These are phyloP conservation scores for Protaetia brevitarsis DNA, from an alignment of 1,140 invertebrate genomes.

Conservation along the genomic window DNA sequence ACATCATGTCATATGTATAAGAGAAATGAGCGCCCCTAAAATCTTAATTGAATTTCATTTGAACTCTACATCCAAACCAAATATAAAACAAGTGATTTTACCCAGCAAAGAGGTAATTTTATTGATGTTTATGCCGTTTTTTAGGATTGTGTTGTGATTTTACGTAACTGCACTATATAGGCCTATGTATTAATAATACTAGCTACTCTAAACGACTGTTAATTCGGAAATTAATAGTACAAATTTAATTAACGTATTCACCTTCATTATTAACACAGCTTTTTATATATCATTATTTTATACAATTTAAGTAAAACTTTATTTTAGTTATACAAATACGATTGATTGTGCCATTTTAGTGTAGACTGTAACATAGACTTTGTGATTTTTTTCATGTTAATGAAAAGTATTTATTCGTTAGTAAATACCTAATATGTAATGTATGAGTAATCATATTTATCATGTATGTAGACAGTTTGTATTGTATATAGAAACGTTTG, in stretches of 20 bases:
- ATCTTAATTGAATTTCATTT: too few relatives aligned
- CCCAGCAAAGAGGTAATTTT: too few relatives aligned
- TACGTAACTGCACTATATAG: too few relatives aligned
- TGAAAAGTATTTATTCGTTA: not conserved
- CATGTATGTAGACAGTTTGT: constrained; percentile 5
- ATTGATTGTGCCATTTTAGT: constrained; percentile 9
- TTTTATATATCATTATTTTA: constrained; percentile 8
- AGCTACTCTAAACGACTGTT: not conserved
- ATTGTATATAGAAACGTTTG: constrained; percentile 16
- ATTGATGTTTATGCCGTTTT: too few relatives aligned
- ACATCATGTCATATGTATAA: too few relatives aligned
- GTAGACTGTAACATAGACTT: not conserved
- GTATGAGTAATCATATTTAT: constrained; percentile 14
- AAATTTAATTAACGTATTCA: constrained; percentile 1
- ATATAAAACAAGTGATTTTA: too few relatives aligned
- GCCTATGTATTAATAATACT: too few relatives aligned
- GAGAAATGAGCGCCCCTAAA: too few relatives aligned
- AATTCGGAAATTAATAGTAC: constrained; percentile 4
- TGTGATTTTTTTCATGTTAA: not conserved
- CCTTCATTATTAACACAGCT: not conserved
- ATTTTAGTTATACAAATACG: not conserved
- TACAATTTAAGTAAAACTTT: not conserved
- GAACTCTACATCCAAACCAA: too few relatives aligned
- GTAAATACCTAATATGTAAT: constrained; percentile 4
- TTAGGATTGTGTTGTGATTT: too few relatives aligned